These are phyloP conservation scores for Oscheius sp. DNA, from an alignment of 2,888 invertebrate species.

Conservation along the genomic window DNA sequence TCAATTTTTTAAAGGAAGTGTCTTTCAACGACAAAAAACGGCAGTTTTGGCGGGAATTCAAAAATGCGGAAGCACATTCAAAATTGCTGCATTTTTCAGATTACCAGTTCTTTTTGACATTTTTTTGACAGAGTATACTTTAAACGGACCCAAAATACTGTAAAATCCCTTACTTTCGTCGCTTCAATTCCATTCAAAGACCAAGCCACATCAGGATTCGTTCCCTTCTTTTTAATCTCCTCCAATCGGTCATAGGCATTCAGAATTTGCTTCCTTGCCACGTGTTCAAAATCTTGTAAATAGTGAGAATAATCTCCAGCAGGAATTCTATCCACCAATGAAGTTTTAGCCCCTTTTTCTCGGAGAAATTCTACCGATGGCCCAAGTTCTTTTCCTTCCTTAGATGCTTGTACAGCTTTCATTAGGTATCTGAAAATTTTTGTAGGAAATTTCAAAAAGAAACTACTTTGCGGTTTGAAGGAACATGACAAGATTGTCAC, in stretches of 20 bases:
- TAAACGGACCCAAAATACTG: too few species aligned
- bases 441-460: not conserved
- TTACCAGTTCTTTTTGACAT: too few species aligned
- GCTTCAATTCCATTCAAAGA: slow-evolving; percentile 56
- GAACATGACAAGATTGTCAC: slow-evolving; percentile 92
- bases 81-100: not conserved
- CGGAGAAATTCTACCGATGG: slow-evolving; percentile 42
- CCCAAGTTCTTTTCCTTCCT: slow-evolving; percentile 52
- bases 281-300: slow-evolving; percentile 46
- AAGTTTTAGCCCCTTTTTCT: not conserved
- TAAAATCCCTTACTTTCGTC: slow-evolving; percentile 52
- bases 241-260: slow-evolving; percentile 51
- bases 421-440: slow-evolving; percentile 76
- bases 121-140: too few species aligned
- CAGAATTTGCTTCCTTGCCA: slow-evolving; percentile 46
- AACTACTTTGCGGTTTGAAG: slow-evolving; percentile 83
- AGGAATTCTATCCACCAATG: slow-evolving; percentile 16
- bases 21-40: too few species aligned
- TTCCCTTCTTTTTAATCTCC: slow-evolving; percentile 38
- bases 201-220: slow-evolving; percentile 55
- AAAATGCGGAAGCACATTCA: not conserved
- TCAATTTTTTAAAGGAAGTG: not conserved
- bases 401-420: slow-evolving; percentile 75
- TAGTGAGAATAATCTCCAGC: slow-evolving; percentile 33
- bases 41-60: not conserved